Conservation (phyloP, 2,113 vertebrate species). For the Maccullochella peelii region DNA sequence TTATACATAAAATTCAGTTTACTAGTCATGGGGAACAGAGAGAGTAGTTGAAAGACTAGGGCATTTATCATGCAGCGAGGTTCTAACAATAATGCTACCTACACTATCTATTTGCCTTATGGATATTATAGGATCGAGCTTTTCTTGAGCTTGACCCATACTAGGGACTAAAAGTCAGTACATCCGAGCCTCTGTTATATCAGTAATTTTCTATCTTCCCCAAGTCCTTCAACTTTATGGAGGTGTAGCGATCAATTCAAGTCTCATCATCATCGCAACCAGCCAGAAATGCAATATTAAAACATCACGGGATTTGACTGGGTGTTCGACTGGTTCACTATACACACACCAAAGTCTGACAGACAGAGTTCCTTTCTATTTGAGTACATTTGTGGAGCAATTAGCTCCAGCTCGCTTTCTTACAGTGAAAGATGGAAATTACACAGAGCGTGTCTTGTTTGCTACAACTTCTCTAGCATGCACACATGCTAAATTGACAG, state of each 20-base stretch:
- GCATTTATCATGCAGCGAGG: too few species aligned
- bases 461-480: neutral
- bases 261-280: neutral
- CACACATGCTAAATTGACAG: neutral
- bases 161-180: neutral
- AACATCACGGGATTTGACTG: neutral
- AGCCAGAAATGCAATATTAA: neutral
- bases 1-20: neutral
- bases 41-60: neutral
- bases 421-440: neutral
- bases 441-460: neutral
- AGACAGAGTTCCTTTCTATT: neutral
- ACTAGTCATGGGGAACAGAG: neutral
- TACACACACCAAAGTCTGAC: too few species aligned
- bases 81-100: neutral
- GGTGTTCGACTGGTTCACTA: neutral
- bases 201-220: neutral
- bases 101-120: neutral
- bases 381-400: neutral
- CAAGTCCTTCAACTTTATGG: neutral
- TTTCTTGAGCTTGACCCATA: neutral
- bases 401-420: neutral
- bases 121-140: neutral
- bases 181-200: neutral
- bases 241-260: neutral